Conservation (phyloP, 2,797 vertebrate species). For the Smutsia gigantea region DNA sequence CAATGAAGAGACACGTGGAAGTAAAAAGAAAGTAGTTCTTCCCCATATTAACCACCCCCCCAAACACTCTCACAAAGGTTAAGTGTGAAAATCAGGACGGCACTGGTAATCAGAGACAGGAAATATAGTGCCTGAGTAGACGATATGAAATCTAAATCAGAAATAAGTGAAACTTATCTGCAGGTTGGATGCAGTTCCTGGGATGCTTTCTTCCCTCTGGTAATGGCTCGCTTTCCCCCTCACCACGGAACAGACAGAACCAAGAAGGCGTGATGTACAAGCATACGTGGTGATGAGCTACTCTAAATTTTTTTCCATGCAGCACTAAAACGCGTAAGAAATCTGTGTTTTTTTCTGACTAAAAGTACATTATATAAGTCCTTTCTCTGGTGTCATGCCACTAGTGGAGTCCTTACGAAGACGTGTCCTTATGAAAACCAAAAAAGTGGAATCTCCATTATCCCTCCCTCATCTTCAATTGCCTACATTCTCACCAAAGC, state of each 20-base stretch:
- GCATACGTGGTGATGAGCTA: neutral
- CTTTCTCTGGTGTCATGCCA: neutral
- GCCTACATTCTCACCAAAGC: neutral
- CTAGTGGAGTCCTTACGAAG: neutral
- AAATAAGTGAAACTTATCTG: neutral
- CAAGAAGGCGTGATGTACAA: neutral
- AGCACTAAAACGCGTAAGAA: neutral
- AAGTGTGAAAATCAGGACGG: neutral
- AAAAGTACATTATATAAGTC: neutral
- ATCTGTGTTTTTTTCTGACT: neutral
- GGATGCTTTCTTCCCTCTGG: neutral
- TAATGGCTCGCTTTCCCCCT: neutral
- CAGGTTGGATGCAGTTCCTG: neutral
- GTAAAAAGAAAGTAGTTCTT: neutral
- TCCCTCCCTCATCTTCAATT: no score
- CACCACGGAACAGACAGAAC: neutral
- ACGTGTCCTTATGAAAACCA: no score
- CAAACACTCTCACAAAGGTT: neutral
- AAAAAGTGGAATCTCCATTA: neutral
- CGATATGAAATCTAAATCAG: neutral
- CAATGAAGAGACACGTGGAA: neutral
- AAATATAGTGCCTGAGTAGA: neutral
- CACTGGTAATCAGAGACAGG: neutral
- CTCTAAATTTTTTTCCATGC: neutral
- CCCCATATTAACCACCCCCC: neutral